Evolutionary conservation across 2,113 vertebrate genomes (phyloP), one percentile per base, ranked within the genome.

Genomic region (Euleptes europaea): DNA sequence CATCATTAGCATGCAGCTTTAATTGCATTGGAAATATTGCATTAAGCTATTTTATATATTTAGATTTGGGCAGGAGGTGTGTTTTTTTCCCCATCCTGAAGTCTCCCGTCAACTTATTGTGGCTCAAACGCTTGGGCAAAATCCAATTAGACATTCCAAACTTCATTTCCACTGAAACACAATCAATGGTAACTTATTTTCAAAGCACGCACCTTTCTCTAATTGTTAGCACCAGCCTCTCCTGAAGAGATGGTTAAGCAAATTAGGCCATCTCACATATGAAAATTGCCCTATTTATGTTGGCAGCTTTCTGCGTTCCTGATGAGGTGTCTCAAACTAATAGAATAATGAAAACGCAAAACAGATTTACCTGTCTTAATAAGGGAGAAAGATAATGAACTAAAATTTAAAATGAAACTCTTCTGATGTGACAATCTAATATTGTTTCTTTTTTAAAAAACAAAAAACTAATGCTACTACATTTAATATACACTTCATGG

Each of bases 111-210:
- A 93, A 88, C 89, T 96, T 93, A 90, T 92, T 93, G 90, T 89
- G 92, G 89, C 94, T 94, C 90, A 90, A 90, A 93, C 95, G 95
- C 94, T 96, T 95, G 93, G 82, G 51, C 65, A 57, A 94, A 97
- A 97, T 97, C 96, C 91, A 96, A 97, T 97, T 97, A 97, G 95
- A 91, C 93, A 94, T 95, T 97, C 93, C 96, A 97, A 97, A 97
- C 96, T 95, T 97, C 94, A 94, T 97, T 97, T 96, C 85, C 94
- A 93, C 95, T 96, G 97, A 97, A 97, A 97, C 96, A 95, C 96
- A 97, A 97, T 97, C 96, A 97, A 97, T 97, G 97, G 94, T 97
- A 97, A 97, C 96, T 97, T 95, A 90, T 97, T 97, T 97, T 96
- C 49, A 72, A 96, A 95, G 95, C 96, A 94, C 28, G 8, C 94